A percentile compares a stretch with the other conserved stretches of the same genome.
phyloP scores from a whole-genome alignment of 1,140 invertebrate species.

The Melitaea cinxia region DNA sequence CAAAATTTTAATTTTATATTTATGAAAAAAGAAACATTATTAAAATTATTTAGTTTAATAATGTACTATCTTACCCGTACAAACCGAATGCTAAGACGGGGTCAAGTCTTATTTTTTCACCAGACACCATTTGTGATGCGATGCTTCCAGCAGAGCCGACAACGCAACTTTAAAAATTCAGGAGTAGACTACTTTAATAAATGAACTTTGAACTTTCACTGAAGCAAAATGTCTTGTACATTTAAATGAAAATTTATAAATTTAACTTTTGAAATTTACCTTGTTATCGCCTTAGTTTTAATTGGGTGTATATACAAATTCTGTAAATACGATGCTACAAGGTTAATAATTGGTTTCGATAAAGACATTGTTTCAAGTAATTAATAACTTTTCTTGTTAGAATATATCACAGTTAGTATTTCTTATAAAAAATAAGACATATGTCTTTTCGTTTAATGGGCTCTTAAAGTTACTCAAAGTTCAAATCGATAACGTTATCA shows the following conservation, averaged over 20 bases:
- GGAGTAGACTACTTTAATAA: slow-evolving; percentile 30
- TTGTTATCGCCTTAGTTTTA: slow-evolving; percentile 87
- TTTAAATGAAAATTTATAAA: background rate
- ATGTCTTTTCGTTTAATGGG: background rate
- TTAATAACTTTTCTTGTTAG: background rate
- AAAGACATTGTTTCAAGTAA: slow-evolving; percentile 82
- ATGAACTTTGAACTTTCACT: slow-evolving; percentile 29
- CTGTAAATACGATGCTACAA: slow-evolving; percentile 85
- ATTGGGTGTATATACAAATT: slow-evolving; percentile 87
- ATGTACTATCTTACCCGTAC: slow-evolving; percentile 87
- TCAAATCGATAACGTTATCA: slow-evolving; percentile 31
- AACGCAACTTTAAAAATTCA: slow-evolving; percentile 82
- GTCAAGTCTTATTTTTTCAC: slow-evolving; percentile 82
- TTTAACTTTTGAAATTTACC: slow-evolving; percentile 79
- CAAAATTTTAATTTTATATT: too few species aligned
- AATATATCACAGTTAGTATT: background rate
- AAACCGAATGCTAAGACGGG: slow-evolving; percentile 86
- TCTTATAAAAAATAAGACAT: background rate
- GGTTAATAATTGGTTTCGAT: slow-evolving; percentile 86
- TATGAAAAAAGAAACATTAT: background rate
- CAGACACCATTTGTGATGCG: slow-evolving; percentile 84
- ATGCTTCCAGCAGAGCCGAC: slow-evolving; percentile 85
- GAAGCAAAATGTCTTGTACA: background rate
- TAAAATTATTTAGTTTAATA: too few species aligned
- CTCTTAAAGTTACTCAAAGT: slow-evolving; percentile 20